phyloP scores from a whole-genome alignment of 2,113 vertebrate genomes.

The Chloropsis cyanopogon region DNA sequence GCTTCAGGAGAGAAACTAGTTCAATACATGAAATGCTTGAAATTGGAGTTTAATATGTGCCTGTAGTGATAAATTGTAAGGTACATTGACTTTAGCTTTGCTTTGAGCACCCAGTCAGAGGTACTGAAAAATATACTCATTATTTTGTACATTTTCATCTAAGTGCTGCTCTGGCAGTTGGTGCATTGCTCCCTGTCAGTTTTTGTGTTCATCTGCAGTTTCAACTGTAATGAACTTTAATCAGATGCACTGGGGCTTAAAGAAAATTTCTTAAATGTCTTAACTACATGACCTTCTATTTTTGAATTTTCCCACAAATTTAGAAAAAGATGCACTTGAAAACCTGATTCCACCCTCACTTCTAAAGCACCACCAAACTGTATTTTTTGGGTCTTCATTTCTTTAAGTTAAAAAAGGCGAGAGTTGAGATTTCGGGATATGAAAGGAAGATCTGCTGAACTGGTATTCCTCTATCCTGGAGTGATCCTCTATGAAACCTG shows the following conservation, averaged over 20 bases:
- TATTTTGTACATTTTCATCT: neutral
- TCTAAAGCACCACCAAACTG: neutral
- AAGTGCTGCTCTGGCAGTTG: neutral
- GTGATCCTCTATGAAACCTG: neutral
- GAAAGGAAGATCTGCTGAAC: neutral
- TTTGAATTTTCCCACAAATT: neutral
- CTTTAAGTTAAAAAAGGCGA: neutral
- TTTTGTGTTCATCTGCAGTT: neutral
- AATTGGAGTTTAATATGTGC: neutral
- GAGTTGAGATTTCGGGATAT: neutral
- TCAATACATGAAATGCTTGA: neutral
- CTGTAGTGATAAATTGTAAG: neutral
- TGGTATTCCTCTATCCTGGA: neutral
- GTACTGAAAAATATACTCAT: neutral
- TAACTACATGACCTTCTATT: neutral
- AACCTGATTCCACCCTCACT: neutral
- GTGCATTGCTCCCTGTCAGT: neutral
- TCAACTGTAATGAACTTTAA: constrained; percentile 8
- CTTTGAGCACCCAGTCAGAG: neutral
- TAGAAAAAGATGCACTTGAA: neutral
- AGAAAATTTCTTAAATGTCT: neutral
- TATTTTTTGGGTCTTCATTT: neutral
- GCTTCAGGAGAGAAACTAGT: neutral
- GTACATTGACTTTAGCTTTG: neutral
- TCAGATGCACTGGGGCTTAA: neutral